Base-by-base conservation (phyloP, 2,888 invertebrate genomes). In the Gymnocheta viridis region DNA sequence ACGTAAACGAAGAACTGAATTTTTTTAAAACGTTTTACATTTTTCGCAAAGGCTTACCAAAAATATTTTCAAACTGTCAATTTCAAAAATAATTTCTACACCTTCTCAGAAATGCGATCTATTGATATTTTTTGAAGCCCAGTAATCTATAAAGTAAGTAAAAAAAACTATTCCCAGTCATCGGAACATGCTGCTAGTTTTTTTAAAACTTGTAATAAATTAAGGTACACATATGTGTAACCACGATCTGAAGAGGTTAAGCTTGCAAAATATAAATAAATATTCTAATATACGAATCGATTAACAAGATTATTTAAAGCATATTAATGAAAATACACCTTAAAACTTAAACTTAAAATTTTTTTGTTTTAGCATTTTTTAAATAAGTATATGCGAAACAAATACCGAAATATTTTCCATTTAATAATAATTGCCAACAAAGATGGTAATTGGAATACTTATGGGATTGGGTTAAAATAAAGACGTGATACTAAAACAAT, bases 401-500 rank as follows among this genome's bases (percentile, higher is more conserved):
- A 64, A 38, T 32, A 35, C 3, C 14, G 9, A 9, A 29, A 49
- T 27, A 22, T 14, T 19, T 60, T 47, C 12, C 12, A 62, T 54
- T 64, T 64, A 22, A 22, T 9, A 51, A 19, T 27, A 51, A 19
- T 24, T 41, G 14, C 29, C 44, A 74, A 72, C 6, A 51, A 51
- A 27, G 14, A 24, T 27, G 22, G 10, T 29, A 38, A 47, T 17
- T 35, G 35, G 10, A 58, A 24, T 47, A 19, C 17, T 14, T 54
- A 27, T 62, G 60, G 49, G 41, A 70, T 81, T 66, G 24, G 38
- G 66, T 73, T 49, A 67, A 60, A 60, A 67, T 60, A 19, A 67
- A 69, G 54, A 74, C 47, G 60, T 69, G 54, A 49, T 66, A 73
- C 73, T 58, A 66, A 73, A 72, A 60, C 72, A 66, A 51, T 80